Conservation (phyloP, 2,113 vertebrate species). For the Corvus hawaiiensis region DNA sequence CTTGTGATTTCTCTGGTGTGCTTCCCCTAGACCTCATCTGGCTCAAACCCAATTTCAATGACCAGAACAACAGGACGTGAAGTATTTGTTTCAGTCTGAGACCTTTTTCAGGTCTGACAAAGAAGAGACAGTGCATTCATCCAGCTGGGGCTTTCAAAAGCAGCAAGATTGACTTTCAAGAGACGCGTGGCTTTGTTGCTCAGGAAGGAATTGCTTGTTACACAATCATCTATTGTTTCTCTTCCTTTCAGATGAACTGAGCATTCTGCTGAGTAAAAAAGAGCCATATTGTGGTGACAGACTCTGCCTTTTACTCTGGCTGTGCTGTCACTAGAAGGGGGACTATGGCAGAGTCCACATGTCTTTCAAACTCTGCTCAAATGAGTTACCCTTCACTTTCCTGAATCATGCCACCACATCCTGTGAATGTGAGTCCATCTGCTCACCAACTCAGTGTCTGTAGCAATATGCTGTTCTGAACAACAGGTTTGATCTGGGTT, state of each 20-base stretch:
- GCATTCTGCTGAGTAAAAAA: conserved; percentile 62
- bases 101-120: neutral
- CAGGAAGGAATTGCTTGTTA: neutral
- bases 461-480: neutral
- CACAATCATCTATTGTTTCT: conserved; percentile 14
- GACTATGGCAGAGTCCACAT: conserved; percentile 77
- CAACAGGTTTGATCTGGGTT: neutral
- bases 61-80: neutral
- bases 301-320: conserved; percentile 69
- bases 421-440: neutral
- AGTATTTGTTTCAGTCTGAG: neutral
- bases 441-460: neutral
- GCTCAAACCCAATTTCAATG: neutral
- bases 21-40: neutral
- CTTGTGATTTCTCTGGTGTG: neutral
- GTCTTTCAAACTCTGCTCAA: conserved; percentile 88
- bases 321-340: conserved; percentile 77
- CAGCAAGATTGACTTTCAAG: neutral
- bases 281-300: conserved; percentile 68
- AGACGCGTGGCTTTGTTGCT: neutral
- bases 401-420: neutral
- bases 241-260: conserved; percentile 66
- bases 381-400: conserved; percentile 65
- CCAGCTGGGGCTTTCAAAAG: neutral
- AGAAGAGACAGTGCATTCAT: neutral